These are phyloP conservation scores for Antheraea mylitta DNA, from an alignment of 1,140 invertebrate species.

Conservation along the genomic window DNA sequence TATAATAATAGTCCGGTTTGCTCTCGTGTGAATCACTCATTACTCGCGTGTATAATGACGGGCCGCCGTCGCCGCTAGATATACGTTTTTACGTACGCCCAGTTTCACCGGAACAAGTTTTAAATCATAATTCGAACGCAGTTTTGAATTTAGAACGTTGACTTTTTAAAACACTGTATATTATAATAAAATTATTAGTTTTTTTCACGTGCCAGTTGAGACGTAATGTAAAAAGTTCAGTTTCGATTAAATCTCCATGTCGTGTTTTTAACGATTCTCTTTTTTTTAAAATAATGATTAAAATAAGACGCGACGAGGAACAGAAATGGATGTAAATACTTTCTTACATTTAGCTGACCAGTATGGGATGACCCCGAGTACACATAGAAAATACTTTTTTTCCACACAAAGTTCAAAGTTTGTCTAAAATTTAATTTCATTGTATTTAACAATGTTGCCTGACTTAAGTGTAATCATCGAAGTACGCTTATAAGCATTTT, in stretches of 20 bases:
- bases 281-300: not conserved
- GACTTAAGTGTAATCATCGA: too few relatives aligned
- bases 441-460: too few relatives aligned
- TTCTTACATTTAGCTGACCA: too few relatives aligned
- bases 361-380: too few relatives aligned
- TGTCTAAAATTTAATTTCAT: too few relatives aligned
- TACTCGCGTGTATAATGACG: conserved; percentile 74
- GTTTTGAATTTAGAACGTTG: conserved; percentile 74
- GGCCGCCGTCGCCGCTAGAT: conserved; percentile 57
- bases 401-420: too few relatives aligned
- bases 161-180: conserved; percentile 51
- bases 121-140: conserved; percentile 78
- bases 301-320: not conserved
- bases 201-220: conserved; percentile 29
- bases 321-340: too few relatives aligned
- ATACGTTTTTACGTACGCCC: conserved; percentile 73
- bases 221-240: conserved; percentile 8
- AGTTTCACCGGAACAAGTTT: conserved; percentile 79
- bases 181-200: conserved; percentile 17
- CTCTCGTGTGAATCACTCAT: conserved; percentile 47
- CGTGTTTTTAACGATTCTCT: not conserved
- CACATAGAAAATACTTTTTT: too few relatives aligned
- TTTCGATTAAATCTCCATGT: not conserved
- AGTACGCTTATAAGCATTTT: too few relatives aligned
- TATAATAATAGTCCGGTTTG: conserved; percentile 28